These are phyloP conservation scores for Cryptophagus acutangulus DNA, from an alignment of 2,888 invertebrate species.

Conservation along the genomic window DNA sequence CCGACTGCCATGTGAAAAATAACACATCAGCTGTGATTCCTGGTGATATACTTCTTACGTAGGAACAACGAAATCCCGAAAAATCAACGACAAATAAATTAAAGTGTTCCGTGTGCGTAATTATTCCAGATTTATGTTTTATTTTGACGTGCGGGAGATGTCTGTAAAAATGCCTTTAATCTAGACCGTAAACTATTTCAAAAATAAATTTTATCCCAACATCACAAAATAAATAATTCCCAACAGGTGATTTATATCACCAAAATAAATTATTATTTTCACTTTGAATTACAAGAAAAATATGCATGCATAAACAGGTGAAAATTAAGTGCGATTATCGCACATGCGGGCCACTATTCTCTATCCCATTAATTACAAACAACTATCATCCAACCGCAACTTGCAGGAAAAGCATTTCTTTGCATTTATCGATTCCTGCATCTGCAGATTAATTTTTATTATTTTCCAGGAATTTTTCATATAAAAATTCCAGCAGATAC, in stretches of 20 bases:
- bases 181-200: slow-evolving; percentile 16
- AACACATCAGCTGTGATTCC: slow-evolving; percentile 36
- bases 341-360: too few species aligned
- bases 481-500: too few species aligned
- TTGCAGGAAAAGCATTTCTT: too few species aligned
- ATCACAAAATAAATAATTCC: slow-evolving; percentile 18
- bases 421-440: too few species aligned
- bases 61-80: slow-evolving; percentile 26
- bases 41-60: too few species aligned
- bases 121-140: slow-evolving; percentile 34
- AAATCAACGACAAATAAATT: slow-evolving; percentile 37
- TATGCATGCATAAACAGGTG: too few species aligned
- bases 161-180: slow-evolving; percentile 35
- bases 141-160: slow-evolving; percentile 38
- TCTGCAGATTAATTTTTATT: too few species aligned
- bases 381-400: too few species aligned
- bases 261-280: slow-evolving; percentile 14
- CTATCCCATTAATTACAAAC: too few species aligned
- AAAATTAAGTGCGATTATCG: too few species aligned
- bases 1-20: slow-evolving; percentile 39
- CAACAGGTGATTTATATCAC: slow-evolving; percentile 22
- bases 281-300: neutral
- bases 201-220: slow-evolving; percentile 24
- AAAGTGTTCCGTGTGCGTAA: slow-evolving; percentile 33
- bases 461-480: too few species aligned